These are phyloP conservation scores for Pachyramphus minor DNA, from an alignment of 2,113 vertebrate genomes.

Conservation along the genomic window DNA sequence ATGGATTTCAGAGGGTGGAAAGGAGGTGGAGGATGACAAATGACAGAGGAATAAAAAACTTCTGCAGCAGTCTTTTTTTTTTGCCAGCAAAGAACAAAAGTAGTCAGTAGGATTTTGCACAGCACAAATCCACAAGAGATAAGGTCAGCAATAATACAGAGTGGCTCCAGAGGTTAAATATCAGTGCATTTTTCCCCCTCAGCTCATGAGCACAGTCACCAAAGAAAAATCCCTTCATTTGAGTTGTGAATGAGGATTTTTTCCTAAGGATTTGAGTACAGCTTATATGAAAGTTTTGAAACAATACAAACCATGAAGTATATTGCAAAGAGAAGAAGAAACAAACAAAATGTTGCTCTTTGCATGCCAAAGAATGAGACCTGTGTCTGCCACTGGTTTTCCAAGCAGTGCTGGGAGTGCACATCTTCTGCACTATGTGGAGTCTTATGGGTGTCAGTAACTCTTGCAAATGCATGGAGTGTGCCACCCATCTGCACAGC, in stretches of 20 bases:
- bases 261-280: not conserved
- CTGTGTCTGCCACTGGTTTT: not conserved
- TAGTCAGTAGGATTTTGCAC: not conserved
- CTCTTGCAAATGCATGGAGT: not conserved
- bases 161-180: not conserved
- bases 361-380: not conserved
- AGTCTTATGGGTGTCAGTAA: not conserved
- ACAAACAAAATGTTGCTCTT: not conserved
- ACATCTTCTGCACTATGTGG: not conserved
- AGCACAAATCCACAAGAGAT: not conserved
- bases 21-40: not conserved
- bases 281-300: not conserved
- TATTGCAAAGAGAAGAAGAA: not conserved
- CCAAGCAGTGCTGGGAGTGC: not conserved
- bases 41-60: not conserved
- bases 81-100: conserved; percentile 6
- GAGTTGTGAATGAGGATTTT: not conserved
- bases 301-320: not conserved
- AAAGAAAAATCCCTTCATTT: not conserved
- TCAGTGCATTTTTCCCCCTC: not conserved
- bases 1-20: not conserved
- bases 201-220: not conserved
- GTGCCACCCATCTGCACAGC: not conserved
- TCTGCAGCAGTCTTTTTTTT: conserved; percentile 12
- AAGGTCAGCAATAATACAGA: not conserved